Percentiles rank a stretch among this genome's conserved stretches.
These are phyloP conservation scores for Calephelis virginiensis DNA, from an alignment of 1,140 invertebrate species.

Conservation along the genomic window DNA sequence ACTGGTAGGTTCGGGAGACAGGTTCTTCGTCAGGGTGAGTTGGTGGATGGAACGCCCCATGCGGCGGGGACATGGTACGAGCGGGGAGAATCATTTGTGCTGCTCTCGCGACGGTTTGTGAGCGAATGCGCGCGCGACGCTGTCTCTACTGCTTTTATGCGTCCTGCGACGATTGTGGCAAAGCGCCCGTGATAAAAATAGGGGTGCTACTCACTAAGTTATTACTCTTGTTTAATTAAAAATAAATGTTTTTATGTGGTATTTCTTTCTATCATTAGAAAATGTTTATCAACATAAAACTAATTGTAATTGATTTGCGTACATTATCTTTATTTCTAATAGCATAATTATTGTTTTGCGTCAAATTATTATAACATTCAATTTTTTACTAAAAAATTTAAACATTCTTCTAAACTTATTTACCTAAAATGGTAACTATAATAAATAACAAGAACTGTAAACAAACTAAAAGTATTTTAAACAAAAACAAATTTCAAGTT, in stretches of 20 bases:
- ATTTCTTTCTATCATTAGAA: neutral
- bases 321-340: no score
- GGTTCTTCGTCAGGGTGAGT: slow-evolving; percentile 82
- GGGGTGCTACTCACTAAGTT: slow-evolving; percentile 48
- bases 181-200: slow-evolving; percentile 75
- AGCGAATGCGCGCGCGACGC: slow-evolving; percentile 71
- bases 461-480: no score
- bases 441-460: no score
- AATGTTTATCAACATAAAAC: no score
- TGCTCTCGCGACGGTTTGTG: slow-evolving; percentile 65
- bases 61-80: slow-evolving; percentile 67
- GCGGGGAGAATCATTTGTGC: slow-evolving; percentile 66
- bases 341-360: no score
- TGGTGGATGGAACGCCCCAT: slow-evolving; percentile 68
- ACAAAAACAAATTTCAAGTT: no score
- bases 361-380: no score
- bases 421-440: no score
- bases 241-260: neutral
- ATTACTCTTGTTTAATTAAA: slow-evolving; percentile 20
- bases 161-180: slow-evolving; percentile 74
- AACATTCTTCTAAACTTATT: no score
- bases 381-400: no score
- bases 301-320: no score
- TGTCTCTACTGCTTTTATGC: slow-evolving; percentile 63
- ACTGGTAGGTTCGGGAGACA: slow-evolving; percentile 92